Percentiles rank a stretch among this genome's conserved stretches.
phyloP scores from a whole-genome alignment of 1,140 invertebrate species.

The Papilio glaucus region DNA sequence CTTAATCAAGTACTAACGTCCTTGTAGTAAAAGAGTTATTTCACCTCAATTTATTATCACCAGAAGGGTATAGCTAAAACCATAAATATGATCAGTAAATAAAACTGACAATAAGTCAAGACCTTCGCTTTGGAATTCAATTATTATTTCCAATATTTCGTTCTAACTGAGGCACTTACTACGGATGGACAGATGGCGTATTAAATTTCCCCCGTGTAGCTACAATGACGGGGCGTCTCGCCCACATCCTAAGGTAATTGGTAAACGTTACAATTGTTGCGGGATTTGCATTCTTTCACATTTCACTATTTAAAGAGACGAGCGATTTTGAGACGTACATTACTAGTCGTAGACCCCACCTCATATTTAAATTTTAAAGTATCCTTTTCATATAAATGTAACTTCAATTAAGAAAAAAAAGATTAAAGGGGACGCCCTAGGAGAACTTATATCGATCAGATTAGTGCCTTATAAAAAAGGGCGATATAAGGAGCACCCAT shows the following conservation, averaged over 20 bases:
- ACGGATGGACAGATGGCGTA: constrained; percentile 53
- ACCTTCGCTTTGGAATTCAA: constrained; percentile 48
- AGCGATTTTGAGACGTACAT: no score
- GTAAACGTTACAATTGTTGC: constrained; percentile 16
- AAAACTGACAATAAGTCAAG: constrained; percentile 51
- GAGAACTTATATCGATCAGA: no score
- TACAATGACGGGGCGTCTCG: constrained; percentile 44
- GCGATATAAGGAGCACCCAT: no score
- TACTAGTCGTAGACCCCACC: no score
- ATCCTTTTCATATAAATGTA: no score
- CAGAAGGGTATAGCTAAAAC: not conserved
- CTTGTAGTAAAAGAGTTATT: no score
- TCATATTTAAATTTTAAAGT: no score
- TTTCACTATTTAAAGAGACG: not conserved
- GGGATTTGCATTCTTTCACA: not conserved
- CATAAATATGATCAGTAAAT: constrained; percentile 38
- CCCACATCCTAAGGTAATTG: constrained; percentile 17
- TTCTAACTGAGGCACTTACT: constrained; percentile 53
- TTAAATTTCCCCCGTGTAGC: constrained; percentile 50
- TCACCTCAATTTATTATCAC: no score
- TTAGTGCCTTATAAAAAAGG: no score
- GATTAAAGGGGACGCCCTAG: no score
- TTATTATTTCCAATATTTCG: constrained; percentile 62
- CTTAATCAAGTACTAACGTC: no score
- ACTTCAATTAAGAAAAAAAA: no score